Evolutionary conservation across 2,113 vertebrate species (phyloP).

Genomic region (Caloenas nicobarica): DNA sequence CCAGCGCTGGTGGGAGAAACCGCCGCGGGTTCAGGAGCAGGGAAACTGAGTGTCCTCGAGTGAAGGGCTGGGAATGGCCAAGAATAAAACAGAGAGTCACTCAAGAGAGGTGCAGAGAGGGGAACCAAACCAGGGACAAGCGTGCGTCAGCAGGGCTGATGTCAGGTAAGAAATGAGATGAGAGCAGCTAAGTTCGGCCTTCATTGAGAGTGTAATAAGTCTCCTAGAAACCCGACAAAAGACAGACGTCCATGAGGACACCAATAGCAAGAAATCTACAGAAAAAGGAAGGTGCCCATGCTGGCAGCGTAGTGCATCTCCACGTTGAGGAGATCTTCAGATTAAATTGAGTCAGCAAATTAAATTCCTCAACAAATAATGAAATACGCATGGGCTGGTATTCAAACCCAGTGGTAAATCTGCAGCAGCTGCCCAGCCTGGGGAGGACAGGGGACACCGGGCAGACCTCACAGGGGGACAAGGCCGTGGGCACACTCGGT

Average conservation of each 20-base stretch:
- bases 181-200: background rate
- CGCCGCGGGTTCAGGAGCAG: accelerated
- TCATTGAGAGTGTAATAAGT: background rate
- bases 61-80: background rate
- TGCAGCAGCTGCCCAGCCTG: background rate
- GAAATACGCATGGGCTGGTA: background rate
- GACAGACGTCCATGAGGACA: background rate
- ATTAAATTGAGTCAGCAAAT: background rate
- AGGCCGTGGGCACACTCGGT: accelerated
- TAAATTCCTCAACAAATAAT: background rate
- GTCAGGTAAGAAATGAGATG: background rate
- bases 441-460: background rate
- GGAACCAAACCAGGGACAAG: background rate
- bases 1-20: background rate
- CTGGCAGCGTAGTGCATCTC: background rate
- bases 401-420: background rate
- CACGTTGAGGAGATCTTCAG: background rate
- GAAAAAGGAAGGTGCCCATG: background rate
- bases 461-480: background rate
- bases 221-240: background rate
- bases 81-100: background rate
- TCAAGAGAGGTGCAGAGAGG: background rate
- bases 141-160: background rate
- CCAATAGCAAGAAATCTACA: background rate
- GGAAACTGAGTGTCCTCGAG: background rate